Base-by-base conservation (phyloP, 2,888 invertebrate species). In the Volucella inflata region DNA sequence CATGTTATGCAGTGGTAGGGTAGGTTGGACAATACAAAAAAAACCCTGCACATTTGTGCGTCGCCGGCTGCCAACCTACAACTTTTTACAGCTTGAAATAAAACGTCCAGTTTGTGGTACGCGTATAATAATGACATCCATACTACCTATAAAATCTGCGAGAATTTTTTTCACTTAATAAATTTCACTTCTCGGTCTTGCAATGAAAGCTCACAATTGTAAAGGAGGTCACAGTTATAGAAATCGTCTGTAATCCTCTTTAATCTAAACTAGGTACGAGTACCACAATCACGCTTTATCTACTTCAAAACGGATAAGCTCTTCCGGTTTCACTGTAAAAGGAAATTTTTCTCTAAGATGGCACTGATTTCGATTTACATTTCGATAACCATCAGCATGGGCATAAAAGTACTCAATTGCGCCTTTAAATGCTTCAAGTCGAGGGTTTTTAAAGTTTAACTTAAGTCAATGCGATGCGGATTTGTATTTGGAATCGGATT, bases 401-500 rank as follows among this genome's bases (percentile, higher is more conserved):
- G 16, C 6, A 64, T 12, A 74, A 53, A 50, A 57, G 36, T 6
- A 30, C 30, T 12, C 40, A 14, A 38, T 48, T 62, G 21, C 16
- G 12, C 51, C 17, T 53, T 74, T 80, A 80, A 75, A 74, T 55
- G 17, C 70, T 9, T 2, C 14, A 16, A 40, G 57, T 59, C 30
- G 30, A 30, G 44, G 44, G 42, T 67, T 57, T 74, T 80, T 68
- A 80, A 80, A 80, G 80, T 68, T 74, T 50, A 57, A 80, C 60
- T 30, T 53, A 17, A 77, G n/a, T 46, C 67, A 67, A 44, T 21
- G 21, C 50, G 53, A 77, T 72, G 36, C 30, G 71, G 30, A 6
- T 30, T 30, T 30, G 30, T 30, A 30, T 30, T 30, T 6, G 30
- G 30, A 30, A 30, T 30, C 30, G 30, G 30, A 0, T 30, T 30